Evolutionary conservation across 2,888 invertebrate genomes (phyloP).

Genomic region (Thysanoteuthis rhombus): DNA sequence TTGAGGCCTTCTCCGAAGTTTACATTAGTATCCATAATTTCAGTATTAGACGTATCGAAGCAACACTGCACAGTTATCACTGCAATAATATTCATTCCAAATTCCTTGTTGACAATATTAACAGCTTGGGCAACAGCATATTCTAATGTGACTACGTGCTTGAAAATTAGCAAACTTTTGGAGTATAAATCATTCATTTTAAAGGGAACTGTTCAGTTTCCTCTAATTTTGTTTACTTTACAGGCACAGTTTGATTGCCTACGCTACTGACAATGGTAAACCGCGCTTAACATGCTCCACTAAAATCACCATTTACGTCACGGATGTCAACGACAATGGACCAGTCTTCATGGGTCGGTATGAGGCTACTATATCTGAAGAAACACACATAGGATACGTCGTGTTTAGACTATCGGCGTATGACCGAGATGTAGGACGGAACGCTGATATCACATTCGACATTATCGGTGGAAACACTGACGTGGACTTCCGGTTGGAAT

Average conservation of each 20-base stretch:
- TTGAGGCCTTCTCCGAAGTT: no score
- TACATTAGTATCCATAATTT: no score
- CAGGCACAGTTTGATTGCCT: constrained; percentile 50
- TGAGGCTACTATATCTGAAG: constrained; percentile 45
- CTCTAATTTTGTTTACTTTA: constrained; percentile 33
- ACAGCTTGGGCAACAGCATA: no score
- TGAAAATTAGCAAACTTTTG: no score
- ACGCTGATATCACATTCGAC: constrained; percentile 46
- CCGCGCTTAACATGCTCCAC: constrained; percentile 47
- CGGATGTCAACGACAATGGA: constrained; percentile 56
- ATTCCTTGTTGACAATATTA: no score
- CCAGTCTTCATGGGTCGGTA: constrained; percentile 51
- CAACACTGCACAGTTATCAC: no score
- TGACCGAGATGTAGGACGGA: constrained; percentile 51
- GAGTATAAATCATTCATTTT: no score
- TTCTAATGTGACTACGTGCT: no score
- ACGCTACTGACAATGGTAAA: constrained; percentile 49
- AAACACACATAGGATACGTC: constrained; percentile 44
- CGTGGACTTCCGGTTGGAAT: constrained; percentile 51
- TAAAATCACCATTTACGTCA: constrained; percentile 50
- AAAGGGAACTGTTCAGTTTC: no score
- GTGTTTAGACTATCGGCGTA: constrained; percentile 48
- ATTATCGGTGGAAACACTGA: constrained; percentile 53
- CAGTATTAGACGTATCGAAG: no score
- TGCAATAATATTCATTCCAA: no score